A percentile compares a stretch with the other conserved stretches of the same genome.
Evolutionary conservation across 1,140 invertebrate species (phyloP).

Genomic region (Acromyrmex charruanus): DNA sequence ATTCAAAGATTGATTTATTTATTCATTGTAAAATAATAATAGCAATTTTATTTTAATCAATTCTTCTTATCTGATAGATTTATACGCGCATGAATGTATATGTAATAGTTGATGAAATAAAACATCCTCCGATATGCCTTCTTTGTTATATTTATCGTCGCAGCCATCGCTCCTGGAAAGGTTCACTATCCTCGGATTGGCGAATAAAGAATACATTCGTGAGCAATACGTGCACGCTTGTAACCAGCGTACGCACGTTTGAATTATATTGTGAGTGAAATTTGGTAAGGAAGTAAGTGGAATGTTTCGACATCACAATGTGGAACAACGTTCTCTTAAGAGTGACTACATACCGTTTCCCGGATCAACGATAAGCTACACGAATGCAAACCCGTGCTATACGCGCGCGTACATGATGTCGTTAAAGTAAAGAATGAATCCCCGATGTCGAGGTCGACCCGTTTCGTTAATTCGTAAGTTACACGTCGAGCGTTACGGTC

Average conservation of each 20-base stretch:
- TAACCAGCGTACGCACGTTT: slow-evolving; percentile 12
- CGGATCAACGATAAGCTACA: slow-evolving; percentile 55
- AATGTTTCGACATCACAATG: slow-evolving; percentile 57
- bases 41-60: slow-evolving; percentile 27
- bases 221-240: neutral
- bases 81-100: slow-evolving; percentile 35
- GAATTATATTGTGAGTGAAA: slow-evolving; percentile 41
- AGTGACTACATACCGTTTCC: slow-evolving; percentile 40
- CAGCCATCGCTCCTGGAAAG: slow-evolving; percentile 26
- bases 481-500: slow-evolving; percentile 72
- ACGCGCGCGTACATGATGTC: neutral
- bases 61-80: slow-evolving; percentile 23
- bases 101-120: slow-evolving; percentile 19
- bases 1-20: neutral
- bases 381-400: neutral
- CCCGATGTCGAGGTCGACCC: slow-evolving; percentile 56
- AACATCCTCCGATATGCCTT: neutral
- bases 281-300: slow-evolving; percentile 44
- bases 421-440: slow-evolving; percentile 43
- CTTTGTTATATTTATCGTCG: slow-evolving; percentile 36
- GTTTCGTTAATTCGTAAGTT: slow-evolving; percentile 78
- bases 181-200: slow-evolving; percentile 48
- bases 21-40: neutral
- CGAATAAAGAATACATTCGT: slow-evolving; percentile 8
- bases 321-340: slow-evolving; percentile 52